Evolutionary conservation across 2,113 vertebrate genomes (phyloP).

Genomic region (Cochlearius cochlearius): DNA sequence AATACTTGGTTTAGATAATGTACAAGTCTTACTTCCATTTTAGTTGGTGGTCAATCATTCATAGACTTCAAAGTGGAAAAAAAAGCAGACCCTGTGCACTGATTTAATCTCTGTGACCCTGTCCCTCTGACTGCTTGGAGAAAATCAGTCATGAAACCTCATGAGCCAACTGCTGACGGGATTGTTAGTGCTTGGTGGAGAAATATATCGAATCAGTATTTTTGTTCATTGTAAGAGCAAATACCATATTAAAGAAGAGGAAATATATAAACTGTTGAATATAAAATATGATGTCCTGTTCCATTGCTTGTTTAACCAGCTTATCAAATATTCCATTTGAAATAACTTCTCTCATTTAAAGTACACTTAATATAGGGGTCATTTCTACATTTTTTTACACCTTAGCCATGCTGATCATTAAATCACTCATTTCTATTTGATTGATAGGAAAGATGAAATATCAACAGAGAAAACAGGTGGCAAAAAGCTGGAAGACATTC

Average conservation of each 20-base stretch:
- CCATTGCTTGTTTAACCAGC: neutral
- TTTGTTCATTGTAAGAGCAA: neutral
- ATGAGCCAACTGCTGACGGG: neutral
- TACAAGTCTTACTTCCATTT: neutral
- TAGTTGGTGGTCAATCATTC: neutral
- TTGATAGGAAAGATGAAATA: constrained; percentile 70
- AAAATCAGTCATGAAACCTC: neutral
- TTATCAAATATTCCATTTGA: neutral
- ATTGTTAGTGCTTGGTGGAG: neutral
- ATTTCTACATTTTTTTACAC: neutral
- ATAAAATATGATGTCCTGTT: neutral
- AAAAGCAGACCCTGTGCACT: neutral
- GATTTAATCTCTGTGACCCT: neutral
- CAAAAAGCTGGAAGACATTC: constrained; percentile 32
- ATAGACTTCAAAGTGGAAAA: neutral
- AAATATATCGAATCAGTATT: neutral
- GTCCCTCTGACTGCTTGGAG: neutral
- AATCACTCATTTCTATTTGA: constrained; percentile 23
- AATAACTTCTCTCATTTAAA: neutral
- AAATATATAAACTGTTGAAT: neutral
- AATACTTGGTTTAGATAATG: neutral
- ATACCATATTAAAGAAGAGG: neutral
- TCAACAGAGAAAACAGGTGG: constrained; percentile 28
- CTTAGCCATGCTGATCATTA: neutral
- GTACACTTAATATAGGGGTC: neutral